A percentile compares a stretch with the other conserved stretches of the same genome.
phyloP scores from a whole-genome alignment of 2,113 vertebrate genomes.

The Leptobrachium ailaonicum region DNA sequence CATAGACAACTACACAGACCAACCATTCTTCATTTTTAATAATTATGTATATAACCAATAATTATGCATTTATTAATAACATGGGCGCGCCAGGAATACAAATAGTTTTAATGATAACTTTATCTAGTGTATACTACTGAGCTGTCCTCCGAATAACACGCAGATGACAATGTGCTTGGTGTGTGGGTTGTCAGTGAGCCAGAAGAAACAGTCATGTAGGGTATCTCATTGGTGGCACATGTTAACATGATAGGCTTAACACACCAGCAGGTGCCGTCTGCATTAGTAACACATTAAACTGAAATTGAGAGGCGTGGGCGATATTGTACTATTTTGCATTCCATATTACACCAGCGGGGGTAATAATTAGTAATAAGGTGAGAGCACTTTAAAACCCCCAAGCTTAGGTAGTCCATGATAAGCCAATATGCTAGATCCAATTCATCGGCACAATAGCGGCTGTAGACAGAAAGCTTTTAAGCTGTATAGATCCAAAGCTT shows the following conservation, averaged over 20 bases:
- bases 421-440: background rate
- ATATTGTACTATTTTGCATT: background rate
- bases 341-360: background rate
- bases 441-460: background rate
- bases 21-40: no score
- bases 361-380: background rate
- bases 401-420: background rate
- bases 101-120: no score
- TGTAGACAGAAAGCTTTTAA: slow-evolving; percentile 13
- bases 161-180: no score
- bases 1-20: no score
- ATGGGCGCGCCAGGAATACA: no score
- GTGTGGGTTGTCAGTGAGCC: no score
- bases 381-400: background rate
- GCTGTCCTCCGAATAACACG: no score
- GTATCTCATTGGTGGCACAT: background rate
- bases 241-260: background rate
- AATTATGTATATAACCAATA: no score
- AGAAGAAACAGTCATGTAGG: no score
- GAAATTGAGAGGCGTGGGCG: background rate
- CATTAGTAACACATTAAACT: background rate
- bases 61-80: no score
- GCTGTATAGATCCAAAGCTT: slow-evolving; percentile 21
- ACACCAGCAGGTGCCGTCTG: background rate
- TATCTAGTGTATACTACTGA: no score